These are phyloP conservation scores for Adelognathus sp. DNA, from an alignment of 2,888 invertebrate species.

Conservation along the genomic window DNA sequence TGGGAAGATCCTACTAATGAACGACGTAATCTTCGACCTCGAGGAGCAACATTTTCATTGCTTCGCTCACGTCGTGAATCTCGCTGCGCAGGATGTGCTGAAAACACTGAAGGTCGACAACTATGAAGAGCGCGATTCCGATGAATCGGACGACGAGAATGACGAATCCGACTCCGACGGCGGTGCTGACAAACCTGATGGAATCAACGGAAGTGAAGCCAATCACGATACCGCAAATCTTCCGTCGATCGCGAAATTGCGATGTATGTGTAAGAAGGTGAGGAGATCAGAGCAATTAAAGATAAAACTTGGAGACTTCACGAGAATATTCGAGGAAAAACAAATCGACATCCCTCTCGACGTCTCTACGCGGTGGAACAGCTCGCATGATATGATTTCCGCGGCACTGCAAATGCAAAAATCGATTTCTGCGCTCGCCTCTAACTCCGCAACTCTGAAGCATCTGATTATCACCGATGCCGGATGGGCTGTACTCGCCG, in stretches of 20 bases:
- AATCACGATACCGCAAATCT: neutral
- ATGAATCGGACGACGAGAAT: neutral
- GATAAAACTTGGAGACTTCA: conserved; percentile 5
- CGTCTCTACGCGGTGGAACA: conserved; percentile 21
- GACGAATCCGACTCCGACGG: neutral
- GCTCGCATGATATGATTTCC: conserved; percentile 10
- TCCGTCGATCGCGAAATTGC: conserved; percentile 17
- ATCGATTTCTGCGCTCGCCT: conserved; percentile 17
- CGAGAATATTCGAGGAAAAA: conserved; percentile 11
- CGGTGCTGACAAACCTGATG: no score
- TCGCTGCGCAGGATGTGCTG: conserved; percentile 24
- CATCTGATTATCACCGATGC: conserved; percentile 6
- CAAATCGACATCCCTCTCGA: conserved; percentile 18
- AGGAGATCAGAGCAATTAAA: conserved; percentile 4
- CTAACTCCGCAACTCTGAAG: neutral
- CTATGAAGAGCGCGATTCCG: neutral
- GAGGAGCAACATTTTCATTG: conserved; percentile 12
- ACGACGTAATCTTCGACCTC: conserved; percentile 13
- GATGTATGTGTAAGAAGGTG: neutral
- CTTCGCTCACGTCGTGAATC: conserved; percentile 20
- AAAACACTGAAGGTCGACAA: conserved; percentile 15
- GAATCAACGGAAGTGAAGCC: no score
- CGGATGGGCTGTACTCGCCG: conserved; percentile 17
- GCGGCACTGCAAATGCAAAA: conserved; percentile 8
- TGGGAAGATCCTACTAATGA: neutral